Base-by-base conservation (phyloP, 1,140 invertebrate species). In the Drosophila simulans region DNA sequence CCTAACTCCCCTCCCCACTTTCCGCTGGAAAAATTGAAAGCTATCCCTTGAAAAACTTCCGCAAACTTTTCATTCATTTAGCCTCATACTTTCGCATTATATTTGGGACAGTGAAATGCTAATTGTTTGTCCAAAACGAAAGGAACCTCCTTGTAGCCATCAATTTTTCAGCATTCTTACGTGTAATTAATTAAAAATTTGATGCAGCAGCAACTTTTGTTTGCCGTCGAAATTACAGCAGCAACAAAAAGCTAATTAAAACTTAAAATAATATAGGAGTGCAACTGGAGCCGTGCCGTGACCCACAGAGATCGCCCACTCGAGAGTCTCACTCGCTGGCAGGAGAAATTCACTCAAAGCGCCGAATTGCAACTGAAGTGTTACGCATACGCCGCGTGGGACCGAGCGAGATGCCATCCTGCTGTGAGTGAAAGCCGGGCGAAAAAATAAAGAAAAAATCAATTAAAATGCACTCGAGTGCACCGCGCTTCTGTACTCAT, bases 401-500 rank as follows among this genome's bases (percentile, higher is more conserved):
- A 60, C 72, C 12, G 27, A 76, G 52, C 63, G 64, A 59, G 84
- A 82, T 43, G 42, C 53, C 46, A 12, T 59, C 37, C 46, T 52
- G 48, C 37, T 56, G 37, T 34, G 52, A 57, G 57, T 54, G 64
- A 43, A 65, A 40, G 25, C 11, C 25, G 42, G 34, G 73, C 10
- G 20, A 34, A 56, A 68, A 40, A 58, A 46, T 11, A 48, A 53
- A 57, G 77, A 81, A 77, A 88, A 89, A 89, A 89, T 89, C 84
- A 89, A 89, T 89, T 89, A 89, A 89, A 89, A 89, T 89, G 84
- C 84, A 89, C 84, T 89, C 73, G 80, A 84, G 69, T 83, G 84
- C 76, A 57, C 49, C 58, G 37, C 54, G 37, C 59, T 46, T 37
- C 53, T 40, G 31, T 40, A 31, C 73, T 66, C 55, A 74, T 46